Evolutionary conservation across 2,888 invertebrate genomes (phyloP), one percentile per base, ranked within the genome.

Genomic region (Drosophila niveifrons): DNA sequence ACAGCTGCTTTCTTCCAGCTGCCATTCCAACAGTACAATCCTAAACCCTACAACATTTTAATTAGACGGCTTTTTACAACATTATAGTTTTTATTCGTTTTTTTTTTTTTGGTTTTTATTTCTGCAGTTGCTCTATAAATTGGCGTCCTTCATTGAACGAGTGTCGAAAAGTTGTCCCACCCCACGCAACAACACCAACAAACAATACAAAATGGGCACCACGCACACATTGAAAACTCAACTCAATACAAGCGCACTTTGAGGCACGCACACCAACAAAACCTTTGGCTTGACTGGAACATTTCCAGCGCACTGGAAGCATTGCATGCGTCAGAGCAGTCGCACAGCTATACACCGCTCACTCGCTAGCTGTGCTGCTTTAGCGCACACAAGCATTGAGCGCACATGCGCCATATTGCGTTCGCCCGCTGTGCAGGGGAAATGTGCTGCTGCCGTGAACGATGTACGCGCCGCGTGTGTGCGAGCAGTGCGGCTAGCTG

Each of bases 141-240:
- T 91, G 92, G 92, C 92, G 87, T 91, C 90, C 92, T 91, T 91
- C 92, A 91, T 92, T 91, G 85, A 90, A 88, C 76, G 69, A 79
- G 76, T 69, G 76, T 69, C 72, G 55, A 75, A 66, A 46, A 66
- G 59, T 53, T 72, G 66, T 29, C 10, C 61, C 44, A 10, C 18
- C 47, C 39, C 28, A 39, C n/a, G 39, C 39, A 39, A 7, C 13
- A 15, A 13, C 39, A 13, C 3, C n/a, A 39, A 39, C n/a, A 50
- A 57, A 62, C 74, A 85, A 70, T 72, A 77, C 78, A 80, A 82
- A 89, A 86, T 89, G 89, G 86, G 81, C 80, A 69, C 72, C 50
- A 63, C 74, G 69, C 66, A 73, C 65, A 79, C 78, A 13, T 43
- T 18, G 56, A 59, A 58, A 11, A 1, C 4, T 0, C 34, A 3